phyloP scores from a whole-genome alignment of 2,888 invertebrate species.

The Macaria liturata region DNA sequence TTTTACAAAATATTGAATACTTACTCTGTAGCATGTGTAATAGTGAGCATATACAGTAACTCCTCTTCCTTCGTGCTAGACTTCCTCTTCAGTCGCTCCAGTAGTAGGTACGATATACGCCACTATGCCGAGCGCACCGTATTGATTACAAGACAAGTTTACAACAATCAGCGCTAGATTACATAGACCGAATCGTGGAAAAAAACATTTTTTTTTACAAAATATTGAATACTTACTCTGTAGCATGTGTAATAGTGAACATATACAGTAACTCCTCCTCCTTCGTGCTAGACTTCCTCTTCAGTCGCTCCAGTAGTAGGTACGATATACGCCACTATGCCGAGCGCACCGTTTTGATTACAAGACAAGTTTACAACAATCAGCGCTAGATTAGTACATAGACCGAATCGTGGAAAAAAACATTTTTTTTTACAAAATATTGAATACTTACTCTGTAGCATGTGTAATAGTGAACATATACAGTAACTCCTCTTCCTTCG shows the following conservation, averaged over 20 bases:
- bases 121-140: conserved; percentile 82
- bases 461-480: conserved; percentile 54
- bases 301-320: conserved; percentile 86
- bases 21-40: conserved; percentile 53
- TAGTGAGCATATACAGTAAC: conserved; percentile 50
- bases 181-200: too few species aligned
- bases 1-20: too few species aligned
- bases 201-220: too few species aligned
- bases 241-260: conserved; percentile 48
- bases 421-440: too few species aligned
- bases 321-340: conserved; percentile 83
- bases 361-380: too few species aligned
- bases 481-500: conserved; percentile 60
- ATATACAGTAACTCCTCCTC: conserved; percentile 64
- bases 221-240: conserved; percentile 56
- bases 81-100: conserved; percentile 84
- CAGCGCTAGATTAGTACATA: too few species aligned
- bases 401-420: too few species aligned
- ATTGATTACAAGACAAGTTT: too few species aligned
- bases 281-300: conserved; percentile 59
- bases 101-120: conserved; percentile 83
- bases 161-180: too few species aligned
- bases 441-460: conserved; percentile 45
- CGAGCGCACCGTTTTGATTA: conserved; percentile 81
- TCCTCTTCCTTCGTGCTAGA: conserved; percentile 62